Conservation (phyloP, 2,888 invertebrate species). For the Apoda limacodes region DNA sequence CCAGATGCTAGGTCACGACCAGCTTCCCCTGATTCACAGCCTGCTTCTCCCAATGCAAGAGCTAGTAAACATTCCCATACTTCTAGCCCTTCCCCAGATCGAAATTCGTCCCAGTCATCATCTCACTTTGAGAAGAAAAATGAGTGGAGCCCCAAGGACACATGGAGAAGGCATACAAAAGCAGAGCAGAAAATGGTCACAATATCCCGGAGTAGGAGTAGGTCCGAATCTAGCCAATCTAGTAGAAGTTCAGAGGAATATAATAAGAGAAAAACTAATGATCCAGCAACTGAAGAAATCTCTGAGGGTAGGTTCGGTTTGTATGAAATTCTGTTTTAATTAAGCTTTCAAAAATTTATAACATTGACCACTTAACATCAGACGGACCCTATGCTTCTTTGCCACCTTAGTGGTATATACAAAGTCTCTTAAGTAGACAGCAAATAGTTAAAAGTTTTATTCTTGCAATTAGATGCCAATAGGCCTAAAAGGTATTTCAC, state of each 20-base stretch:
- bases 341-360: too few species aligned
- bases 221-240: constrained; percentile 57
- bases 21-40: constrained; percentile 41
- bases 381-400: too few species aligned
- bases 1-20: constrained; percentile 41
- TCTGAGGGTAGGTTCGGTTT: constrained; percentile 65
- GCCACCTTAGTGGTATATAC: too few species aligned
- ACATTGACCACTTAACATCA: too few species aligned
- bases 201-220: constrained; percentile 35
- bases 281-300: constrained; percentile 71
- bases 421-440: too few species aligned
- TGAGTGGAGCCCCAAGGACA: constrained; percentile 53
- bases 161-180: constrained; percentile 57
- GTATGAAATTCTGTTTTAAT: not conserved
- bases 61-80: constrained; percentile 37
- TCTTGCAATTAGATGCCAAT: too few species aligned
- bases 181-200: constrained; percentile 59
- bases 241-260: constrained; percentile 57
- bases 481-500: too few species aligned
- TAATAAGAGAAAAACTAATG: constrained; percentile 47
- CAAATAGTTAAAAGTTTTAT: too few species aligned
- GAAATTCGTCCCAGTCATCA: constrained; percentile 38
- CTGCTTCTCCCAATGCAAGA: constrained; percentile 33
- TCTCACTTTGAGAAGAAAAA: constrained; percentile 31
- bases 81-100: constrained; percentile 46